Evolutionary conservation across 2,888 invertebrate genomes (phyloP).

Genomic region (Athetis lepigone): DNA sequence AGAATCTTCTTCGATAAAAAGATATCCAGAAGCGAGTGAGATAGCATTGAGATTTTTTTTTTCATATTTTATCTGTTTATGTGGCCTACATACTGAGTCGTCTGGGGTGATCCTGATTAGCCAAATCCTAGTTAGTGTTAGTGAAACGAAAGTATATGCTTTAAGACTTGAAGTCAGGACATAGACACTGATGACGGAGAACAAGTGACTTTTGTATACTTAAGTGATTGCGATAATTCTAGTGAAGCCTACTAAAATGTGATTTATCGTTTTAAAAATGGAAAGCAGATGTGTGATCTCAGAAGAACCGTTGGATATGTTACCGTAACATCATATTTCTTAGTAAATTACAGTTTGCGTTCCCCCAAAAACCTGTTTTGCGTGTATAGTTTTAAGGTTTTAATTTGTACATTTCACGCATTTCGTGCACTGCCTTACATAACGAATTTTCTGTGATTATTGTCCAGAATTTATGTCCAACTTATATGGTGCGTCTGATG

Average conservation of each 20-base stretch:
- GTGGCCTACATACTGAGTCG: constrained; percentile 78
- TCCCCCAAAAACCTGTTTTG: constrained; percentile 64
- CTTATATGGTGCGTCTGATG: constrained; percentile 58
- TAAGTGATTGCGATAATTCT: constrained; percentile 70
- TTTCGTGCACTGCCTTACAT: constrained; percentile 80
- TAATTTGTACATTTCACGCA: constrained; percentile 66
- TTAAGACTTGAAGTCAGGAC: constrained; percentile 63
- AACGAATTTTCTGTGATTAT: constrained; percentile 69
- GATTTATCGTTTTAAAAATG: constrained; percentile 79
- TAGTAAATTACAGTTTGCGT: constrained; percentile 65
- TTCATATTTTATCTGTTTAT: constrained; percentile 70
- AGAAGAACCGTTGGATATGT: constrained; percentile 74
- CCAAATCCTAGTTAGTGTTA: constrained; percentile 77
- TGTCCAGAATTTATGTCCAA: constrained; percentile 63
- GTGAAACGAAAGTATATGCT: constrained; percentile 67
- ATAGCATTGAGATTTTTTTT: constrained; percentile 58
- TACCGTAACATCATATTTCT: constrained; percentile 68
- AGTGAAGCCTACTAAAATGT: constrained; percentile 82
- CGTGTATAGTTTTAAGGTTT: constrained; percentile 71
- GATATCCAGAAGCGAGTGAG: constrained; percentile 71
- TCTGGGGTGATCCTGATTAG: constrained; percentile 72
- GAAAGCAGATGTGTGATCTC: constrained; percentile 83
- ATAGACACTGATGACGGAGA: constrained; percentile 50
- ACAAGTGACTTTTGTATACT: constrained; percentile 68
- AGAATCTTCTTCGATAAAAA: constrained; percentile 56